Evolutionary conservation across 2,888 invertebrate genomes (phyloP).

Genomic region (Willowsia nigromaculata): DNA sequence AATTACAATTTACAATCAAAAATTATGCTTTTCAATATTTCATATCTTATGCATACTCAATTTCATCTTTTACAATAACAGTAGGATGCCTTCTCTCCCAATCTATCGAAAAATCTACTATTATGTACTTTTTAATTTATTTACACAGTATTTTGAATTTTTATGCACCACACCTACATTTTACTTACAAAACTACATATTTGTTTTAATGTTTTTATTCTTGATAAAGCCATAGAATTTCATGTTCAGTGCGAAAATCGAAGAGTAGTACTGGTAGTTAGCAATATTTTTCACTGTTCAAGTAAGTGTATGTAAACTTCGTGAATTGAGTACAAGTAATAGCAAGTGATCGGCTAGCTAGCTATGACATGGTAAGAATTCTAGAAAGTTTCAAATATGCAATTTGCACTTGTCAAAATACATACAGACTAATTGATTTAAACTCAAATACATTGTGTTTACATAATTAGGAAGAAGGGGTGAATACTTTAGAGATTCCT

Average conservation of each 20-base stretch:
- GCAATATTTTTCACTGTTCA: too few relatives aligned
- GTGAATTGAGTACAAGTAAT: too few relatives aligned
- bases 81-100: neutral
- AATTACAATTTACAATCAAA: slow-evolving; percentile 5
- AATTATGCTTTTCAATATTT: slow-evolving; percentile 5
- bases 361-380: too few relatives aligned
- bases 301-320: too few relatives aligned
- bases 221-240: neutral
- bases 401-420: too few relatives aligned
- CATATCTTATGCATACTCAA: neutral
- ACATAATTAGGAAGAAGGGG: neutral
- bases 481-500: neutral
- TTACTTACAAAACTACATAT: neutral
- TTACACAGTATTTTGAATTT: neutral
- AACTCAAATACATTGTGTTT: too few relatives aligned
- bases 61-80: neutral
- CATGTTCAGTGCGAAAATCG: neutral
- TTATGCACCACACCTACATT: neutral
- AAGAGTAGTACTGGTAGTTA: too few relatives aligned
- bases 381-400: too few relatives aligned
- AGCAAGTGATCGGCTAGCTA: too few relatives aligned
- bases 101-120: neutral
- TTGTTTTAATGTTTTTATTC: neutral
- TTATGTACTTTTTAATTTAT: neutral
- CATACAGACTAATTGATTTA: too few relatives aligned